Conservation (phyloP, 2,797 vertebrate genomes). For the Cottoperca gobio region DNA sequence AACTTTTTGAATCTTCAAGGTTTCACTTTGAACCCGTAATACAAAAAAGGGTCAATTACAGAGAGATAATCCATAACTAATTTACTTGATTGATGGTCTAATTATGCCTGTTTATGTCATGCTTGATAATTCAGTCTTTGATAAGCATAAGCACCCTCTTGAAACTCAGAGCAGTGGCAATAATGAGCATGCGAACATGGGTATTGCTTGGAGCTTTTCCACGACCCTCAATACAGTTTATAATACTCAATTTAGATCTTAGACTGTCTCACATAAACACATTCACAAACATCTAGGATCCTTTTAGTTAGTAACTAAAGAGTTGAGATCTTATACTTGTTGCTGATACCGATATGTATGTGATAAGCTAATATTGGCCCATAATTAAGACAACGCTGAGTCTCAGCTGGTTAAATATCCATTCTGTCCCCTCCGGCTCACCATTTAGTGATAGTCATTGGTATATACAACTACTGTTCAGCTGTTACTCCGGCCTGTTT, state of each 20-base stretch:
- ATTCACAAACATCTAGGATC: background rate
- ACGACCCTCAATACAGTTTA: constrained; percentile 21
- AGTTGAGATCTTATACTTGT: background rate
- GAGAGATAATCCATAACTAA: constrained; percentile 84
- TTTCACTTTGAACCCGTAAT: constrained; percentile 70
- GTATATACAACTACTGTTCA: background rate
- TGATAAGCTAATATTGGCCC: background rate
- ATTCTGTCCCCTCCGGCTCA: background rate
- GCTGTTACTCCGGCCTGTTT: background rate
- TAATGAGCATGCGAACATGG: constrained; percentile 64
- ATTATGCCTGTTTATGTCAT: constrained; percentile 82
- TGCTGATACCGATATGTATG: background rate
- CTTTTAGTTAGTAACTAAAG: background rate
- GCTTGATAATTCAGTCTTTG: constrained; percentile 81
- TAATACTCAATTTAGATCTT: constrained; percentile 24
- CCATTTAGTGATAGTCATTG: background rate
- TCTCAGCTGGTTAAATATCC: background rate
- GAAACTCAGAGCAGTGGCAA: constrained; percentile 54
- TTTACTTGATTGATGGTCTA: constrained; percentile 83
- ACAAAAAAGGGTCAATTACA: constrained; percentile 81
- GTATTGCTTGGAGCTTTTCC: constrained; percentile 60
- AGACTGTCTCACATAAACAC: background rate
- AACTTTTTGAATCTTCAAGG: constrained; percentile 60
- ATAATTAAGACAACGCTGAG: background rate
- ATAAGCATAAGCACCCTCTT: constrained; percentile 76